Base-by-base conservation (phyloP, 2,113 vertebrate genomes). In the Callipepla californica region DNA sequence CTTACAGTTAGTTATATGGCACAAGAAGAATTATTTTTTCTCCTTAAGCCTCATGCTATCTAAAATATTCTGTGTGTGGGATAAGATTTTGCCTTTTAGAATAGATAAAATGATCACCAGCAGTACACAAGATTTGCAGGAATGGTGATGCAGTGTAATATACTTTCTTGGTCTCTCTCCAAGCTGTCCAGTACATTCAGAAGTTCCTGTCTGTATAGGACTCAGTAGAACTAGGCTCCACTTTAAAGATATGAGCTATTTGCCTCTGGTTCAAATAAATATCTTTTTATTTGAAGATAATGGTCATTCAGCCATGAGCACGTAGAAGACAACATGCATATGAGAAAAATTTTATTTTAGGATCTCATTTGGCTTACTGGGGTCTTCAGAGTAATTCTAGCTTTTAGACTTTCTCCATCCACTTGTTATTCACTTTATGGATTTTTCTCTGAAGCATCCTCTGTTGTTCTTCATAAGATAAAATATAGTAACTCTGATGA, bases 81-180 rank as follows among this genome's bases (percentile, higher is more conserved):
- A 61, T 21, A 72, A 61, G 58, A 20, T n/a, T 25, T 67, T 87
- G 21, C 21, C 47, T 72, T 53, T 20, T 65, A 62, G 48, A 73
- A n/a, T 0, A 62, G 19, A 50, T 21, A 34, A 70, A 72, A 44
- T 34, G 47, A 48, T 36, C 0, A 0, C 14, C 25, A 58, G 26
- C 25, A 50, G 61, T 36, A 42, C 21, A 61, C 13, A 68, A 80
- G 23, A 15, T 40, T 9, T n/a, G 59, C 4, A 21, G 50, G 67
- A 48, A n/a, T 1, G 16, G 26, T 36, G 23, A 32, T 55, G n/a
- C 1, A 1, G 28, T 2, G 10, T 40, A 62, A 17, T 32, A 15
- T 30, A 28, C n/a, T 57, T 42, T 53, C 68, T 79, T 62, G 38
- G 2, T 62, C 9, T 77, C 40, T 51, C 38, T 65, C 48, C 81